phyloP scores from a whole-genome alignment of 2,113 vertebrate species.

The Seriola dumerili region DNA sequence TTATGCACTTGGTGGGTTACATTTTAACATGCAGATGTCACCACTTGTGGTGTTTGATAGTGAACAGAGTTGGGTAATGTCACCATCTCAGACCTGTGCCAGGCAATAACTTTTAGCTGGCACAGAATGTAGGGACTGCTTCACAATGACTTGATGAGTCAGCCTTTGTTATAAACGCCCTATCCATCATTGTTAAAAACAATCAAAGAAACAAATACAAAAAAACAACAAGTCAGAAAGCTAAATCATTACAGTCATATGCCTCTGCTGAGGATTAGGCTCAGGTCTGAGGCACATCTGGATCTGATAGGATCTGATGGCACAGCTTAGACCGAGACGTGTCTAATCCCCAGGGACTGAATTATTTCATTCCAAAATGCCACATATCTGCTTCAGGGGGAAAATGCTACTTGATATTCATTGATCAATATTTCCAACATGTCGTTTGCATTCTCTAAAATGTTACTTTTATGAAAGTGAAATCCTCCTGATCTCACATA shows the following conservation, averaged over 20 bases:
- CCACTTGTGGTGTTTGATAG: constrained; percentile 8
- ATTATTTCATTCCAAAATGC: constrained; percentile 78
- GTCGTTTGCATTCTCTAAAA: constrained; percentile 50
- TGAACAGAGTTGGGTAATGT: neutral
- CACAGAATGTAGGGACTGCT: neutral
- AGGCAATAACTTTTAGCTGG: neutral
- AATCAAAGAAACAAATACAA: constrained; percentile 26
- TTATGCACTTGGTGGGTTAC: neutral
- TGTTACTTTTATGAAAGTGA: constrained; percentile 60
- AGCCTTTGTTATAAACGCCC: neutral
- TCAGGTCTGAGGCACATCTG: constrained; percentile 76
- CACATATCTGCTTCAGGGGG: constrained; percentile 71
- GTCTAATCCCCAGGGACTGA: constrained; percentile 77
- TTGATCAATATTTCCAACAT: constrained; percentile 73
- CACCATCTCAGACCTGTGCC: constrained; percentile 20
- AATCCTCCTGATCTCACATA: constrained; percentile 63
- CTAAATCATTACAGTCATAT: constrained; percentile 63
- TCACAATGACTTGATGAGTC: constrained; percentile 24
- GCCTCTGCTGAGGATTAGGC: constrained; percentile 60
- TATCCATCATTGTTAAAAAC: constrained; percentile 14
- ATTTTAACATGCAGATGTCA: constrained; percentile 37
- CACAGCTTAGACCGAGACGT: constrained; percentile 77
- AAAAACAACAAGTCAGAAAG: constrained; percentile 47
- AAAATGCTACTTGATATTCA: constrained; percentile 72
- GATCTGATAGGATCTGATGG: constrained; percentile 79